A percentile compares a stretch with the other conserved stretches of the same genome.
These are phyloP conservation scores for Dryobotodes eremita DNA, from an alignment of 2,888 invertebrate species.

Conservation along the genomic window DNA sequence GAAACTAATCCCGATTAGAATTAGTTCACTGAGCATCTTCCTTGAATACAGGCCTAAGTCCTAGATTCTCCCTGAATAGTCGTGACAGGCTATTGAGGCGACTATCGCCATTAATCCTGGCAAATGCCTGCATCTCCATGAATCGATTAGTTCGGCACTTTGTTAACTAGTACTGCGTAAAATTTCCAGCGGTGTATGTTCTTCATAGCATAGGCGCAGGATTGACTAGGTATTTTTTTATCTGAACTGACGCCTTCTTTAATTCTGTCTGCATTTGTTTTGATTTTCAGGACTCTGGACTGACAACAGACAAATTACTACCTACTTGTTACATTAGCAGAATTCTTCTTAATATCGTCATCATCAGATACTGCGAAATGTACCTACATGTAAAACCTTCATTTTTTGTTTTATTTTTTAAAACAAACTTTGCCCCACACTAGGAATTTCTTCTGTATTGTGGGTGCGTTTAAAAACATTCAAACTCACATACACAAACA, in stretches of 20 bases:
- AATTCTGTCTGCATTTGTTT: neutral
- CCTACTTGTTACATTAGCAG: neutral
- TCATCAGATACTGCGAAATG: neutral
- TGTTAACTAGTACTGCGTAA: slow-evolving; percentile 18
- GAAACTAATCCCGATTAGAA: neutral
- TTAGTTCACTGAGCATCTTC: neutral
- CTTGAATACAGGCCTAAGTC: neutral
- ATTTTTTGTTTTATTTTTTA: too few species aligned
- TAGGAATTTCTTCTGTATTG: too few species aligned
- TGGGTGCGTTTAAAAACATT: too few species aligned
- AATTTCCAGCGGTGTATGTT: neutral
- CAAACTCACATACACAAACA: too few species aligned
- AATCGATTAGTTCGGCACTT: slow-evolving; percentile 1
- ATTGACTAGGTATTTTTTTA: neutral
- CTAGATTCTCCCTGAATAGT: neutral
- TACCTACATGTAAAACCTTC: neutral
- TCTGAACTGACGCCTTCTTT: neutral
- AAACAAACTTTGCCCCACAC: too few species aligned
- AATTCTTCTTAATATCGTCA: neutral
- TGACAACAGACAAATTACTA: neutral
- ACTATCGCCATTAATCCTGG: slow-evolving; percentile 12
- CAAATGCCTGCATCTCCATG: slow-evolving; percentile 1
- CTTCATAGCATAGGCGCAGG: neutral
- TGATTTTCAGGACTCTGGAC: neutral
- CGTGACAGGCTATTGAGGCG: neutral